Percentiles rank a stretch among this genome's conserved stretches.
Evolutionary conservation across 23 tunicate species (phyloP).

Genomic region (Ciona savignyi): DNA sequence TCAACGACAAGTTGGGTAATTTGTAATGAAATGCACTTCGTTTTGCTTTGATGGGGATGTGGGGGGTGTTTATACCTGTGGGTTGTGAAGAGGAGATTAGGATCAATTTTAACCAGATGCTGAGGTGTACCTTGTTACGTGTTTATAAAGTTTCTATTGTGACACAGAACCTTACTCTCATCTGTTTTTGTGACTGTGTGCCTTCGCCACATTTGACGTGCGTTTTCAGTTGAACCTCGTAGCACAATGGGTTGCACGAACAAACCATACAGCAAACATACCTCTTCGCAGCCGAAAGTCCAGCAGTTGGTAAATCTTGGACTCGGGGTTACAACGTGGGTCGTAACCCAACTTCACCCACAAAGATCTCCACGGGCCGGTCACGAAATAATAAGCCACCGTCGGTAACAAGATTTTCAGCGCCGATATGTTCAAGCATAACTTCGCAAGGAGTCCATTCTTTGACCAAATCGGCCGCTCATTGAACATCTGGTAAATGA

Average conservation of each 20-base stretch:
- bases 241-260: no score
- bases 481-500: no score
- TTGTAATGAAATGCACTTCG: slow-evolving; percentile 49
- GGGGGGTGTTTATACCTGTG: slow-evolving; percentile 18
- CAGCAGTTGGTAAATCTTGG: slow-evolving; percentile 45
- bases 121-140: no score
- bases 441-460: slow-evolving; percentile 32
- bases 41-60: slow-evolving; percentile 59
- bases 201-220: no score
- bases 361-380: slow-evolving; percentile 76
- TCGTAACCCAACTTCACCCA: slow-evolving; percentile 79
- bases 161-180: no score
- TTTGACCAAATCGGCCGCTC: slow-evolving; percentile 81
- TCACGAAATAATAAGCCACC: slow-evolving; percentile 46
- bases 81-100: no score
- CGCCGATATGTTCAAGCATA: neutral
- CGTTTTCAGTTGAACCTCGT: no score
- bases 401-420: slow-evolving; percentile 47
- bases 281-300: slow-evolving; percentile 75
- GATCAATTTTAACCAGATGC: no score
- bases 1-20: slow-evolving; percentile 33
- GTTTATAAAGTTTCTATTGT: no score
- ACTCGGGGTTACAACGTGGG: slow-evolving; percentile 35
- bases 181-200: no score
- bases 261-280: no score